Conservation (phyloP, 2,888 invertebrate species). For the Dryobotodes eremita region DNA sequence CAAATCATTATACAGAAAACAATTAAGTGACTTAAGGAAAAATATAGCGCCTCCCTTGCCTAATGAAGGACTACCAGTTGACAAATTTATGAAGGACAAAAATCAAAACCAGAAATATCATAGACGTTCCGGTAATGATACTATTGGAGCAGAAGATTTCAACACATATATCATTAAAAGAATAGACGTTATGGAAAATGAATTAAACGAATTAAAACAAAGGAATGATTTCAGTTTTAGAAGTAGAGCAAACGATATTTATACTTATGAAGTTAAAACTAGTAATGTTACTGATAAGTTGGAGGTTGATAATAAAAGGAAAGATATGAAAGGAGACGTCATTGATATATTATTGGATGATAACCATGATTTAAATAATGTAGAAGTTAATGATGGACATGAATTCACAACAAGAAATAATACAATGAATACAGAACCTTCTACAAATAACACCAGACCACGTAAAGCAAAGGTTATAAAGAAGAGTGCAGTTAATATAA, state of each 20-base stretch:
- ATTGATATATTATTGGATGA: background rate
- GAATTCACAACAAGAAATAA: background rate
- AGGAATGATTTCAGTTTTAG: background rate
- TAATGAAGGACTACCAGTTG: no score
- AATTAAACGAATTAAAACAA: constrained; percentile 17
- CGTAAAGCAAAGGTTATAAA: no score
- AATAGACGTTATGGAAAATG: constrained; percentile 1
- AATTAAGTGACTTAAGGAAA: background rate
- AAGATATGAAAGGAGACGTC: background rate
- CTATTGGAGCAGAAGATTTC: background rate
- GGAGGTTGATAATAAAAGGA: background rate
- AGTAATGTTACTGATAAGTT: background rate
- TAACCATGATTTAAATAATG: background rate
- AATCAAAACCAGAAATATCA: no score
- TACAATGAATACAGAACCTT: background rate
- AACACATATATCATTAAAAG: constrained; percentile 1
- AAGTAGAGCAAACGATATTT: background rate
- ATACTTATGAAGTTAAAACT: background rate
- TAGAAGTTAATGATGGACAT: background rate
- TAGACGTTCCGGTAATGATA: background rate
- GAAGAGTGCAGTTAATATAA: background rate
- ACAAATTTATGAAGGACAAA: background rate
- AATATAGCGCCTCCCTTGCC: no score
- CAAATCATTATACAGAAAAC: background rate
- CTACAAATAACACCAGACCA: background rate